phyloP scores from a whole-genome alignment of 2,797 vertebrate genomes.

The Sebastes vulpes region DNA sequence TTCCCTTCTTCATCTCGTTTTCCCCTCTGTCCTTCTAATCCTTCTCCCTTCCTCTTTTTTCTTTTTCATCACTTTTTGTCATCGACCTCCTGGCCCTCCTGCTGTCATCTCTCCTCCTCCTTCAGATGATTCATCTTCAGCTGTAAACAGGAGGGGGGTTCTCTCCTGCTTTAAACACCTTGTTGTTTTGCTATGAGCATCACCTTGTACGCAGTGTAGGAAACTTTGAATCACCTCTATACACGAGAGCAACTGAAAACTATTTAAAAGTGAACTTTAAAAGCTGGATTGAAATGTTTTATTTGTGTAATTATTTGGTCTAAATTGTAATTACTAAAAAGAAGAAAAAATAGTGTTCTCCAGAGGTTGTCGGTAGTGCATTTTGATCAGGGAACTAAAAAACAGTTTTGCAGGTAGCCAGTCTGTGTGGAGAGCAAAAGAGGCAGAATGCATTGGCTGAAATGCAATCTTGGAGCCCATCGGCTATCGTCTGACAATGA shows the following conservation, averaged over 20 bases:
- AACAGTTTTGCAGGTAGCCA: not conserved
- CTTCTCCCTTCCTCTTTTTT: not conserved
- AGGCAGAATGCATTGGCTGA: not conserved
- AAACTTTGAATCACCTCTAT: not conserved
- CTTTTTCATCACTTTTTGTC: not conserved
- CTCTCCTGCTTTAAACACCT: not conserved
- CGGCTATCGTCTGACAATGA: not conserved
- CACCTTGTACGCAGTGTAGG: not conserved
- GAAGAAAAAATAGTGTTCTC: not conserved
- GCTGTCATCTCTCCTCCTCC: not conserved
- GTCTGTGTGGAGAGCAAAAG: not conserved
- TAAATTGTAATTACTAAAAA: not conserved
- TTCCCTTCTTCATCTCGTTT: not conserved
- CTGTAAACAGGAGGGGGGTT: not conserved
- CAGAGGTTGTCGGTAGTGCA: not conserved
- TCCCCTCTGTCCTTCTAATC: not conserved
- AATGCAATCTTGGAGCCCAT: too few species aligned
- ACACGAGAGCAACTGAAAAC: not conserved
- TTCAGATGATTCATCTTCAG: conserved; percentile 1
- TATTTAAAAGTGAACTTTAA: not conserved
- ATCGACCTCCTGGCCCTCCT: not conserved
- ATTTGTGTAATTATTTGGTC: not conserved
- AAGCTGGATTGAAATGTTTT: not conserved
- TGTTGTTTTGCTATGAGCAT: not conserved
- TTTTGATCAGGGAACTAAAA: not conserved